Base-by-base conservation (phyloP, 1,140 invertebrate species). In the Venturia canescens region DNA sequence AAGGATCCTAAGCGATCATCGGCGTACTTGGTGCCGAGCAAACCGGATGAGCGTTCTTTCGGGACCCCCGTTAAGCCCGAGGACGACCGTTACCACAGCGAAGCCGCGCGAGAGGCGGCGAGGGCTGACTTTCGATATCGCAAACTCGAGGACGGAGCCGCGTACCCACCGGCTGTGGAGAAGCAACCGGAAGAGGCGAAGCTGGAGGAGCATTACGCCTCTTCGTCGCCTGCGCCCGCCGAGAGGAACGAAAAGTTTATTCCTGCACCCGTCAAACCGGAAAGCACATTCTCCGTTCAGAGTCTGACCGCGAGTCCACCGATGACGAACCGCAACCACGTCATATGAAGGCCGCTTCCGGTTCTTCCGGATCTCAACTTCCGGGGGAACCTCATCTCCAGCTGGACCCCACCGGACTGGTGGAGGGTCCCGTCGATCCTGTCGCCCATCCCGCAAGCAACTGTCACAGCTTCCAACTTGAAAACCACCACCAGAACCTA, bases 261-360 rank as follows among this genome's bases (percentile, higher is more conserved):
- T 34, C 80, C 63, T 0, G 5, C 85, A 80, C 0, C 80, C 71
- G 21, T 80, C 84, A 23, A 71, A 69, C 77, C 82, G 2, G 75
- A 77, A 44, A 57, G 69, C n/a, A 72, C 78, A 26, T 80, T 83
- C 63, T 92, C 91, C 4, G 91, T 92, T 66, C 90, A 91, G 75
- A 91, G 88, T 77, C 80, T 92, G 4, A 91, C 91, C 3, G 88
- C 88, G 7, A 87, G 83, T 86, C 85, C 91, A 86, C 86, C 89
- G 84, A 85, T 83, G 76, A 83, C 86, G 21, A 79, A 66, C 7
- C 84, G 88, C 2, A 82, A 86, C 90, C 95, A 96, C 84, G 95
- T 96, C 89, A 96, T 96, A 94, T 96, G 95, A 96, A 96, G 95
- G 92, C 95, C 95, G 91, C 94, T 96, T 90, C 94, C 94, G 93